Base-by-base conservation (phyloP, 64 coral and sea anemone species). In the Pachyseris speciosa region DNA sequence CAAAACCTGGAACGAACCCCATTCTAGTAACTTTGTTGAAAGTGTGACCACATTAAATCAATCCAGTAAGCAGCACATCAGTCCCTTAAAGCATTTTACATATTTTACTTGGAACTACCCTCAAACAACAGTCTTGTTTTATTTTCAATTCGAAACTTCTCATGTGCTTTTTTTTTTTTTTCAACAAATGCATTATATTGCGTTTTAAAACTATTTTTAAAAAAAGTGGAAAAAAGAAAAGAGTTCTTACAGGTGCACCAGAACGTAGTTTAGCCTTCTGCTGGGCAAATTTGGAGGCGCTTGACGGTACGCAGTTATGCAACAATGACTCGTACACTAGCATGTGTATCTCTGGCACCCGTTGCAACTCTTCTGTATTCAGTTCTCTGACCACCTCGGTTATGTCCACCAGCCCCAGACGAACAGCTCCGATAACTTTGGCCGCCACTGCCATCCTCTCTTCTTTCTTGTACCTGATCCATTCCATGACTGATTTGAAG, bases 401-500 rank as follows among this genome's bases (percentile, higher is more conserved):
- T 33, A 81, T 60, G 52, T 81, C 77, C 22, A 60, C 51, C 20
- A 81, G 17, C 32, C 77, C 77, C 51, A 81, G 52, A 61, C 77
- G 77, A 60, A 81, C 77, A 20, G 52, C 31, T 61, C 77, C 77
- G 52, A 81, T 60, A 60, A 81, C 33, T 61, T 81, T 24, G 16
- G 33, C 52, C 5, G 52, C 77, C 2, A 81, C 52, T 36, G 20
- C 15, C 77, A 81, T 61, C 20, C 77, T 81, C 52, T 81, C 77
- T 38, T 81, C 77, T 36, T 60, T 60, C 31, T 61, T 81, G 77
- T 61, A n/a, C 10, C 61, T 81, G 20, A 81, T 80, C 77, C 77
- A 80, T 36, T 80, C 31, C 77, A 80, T 80, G 31, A 60, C 77
- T 9, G 52, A 81, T 81, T 81, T 81, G 77, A 81, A 81, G 10